Base-by-base conservation (phyloP, 2,888 invertebrate genomes). In the Nipponacmea schrenckii region DNA sequence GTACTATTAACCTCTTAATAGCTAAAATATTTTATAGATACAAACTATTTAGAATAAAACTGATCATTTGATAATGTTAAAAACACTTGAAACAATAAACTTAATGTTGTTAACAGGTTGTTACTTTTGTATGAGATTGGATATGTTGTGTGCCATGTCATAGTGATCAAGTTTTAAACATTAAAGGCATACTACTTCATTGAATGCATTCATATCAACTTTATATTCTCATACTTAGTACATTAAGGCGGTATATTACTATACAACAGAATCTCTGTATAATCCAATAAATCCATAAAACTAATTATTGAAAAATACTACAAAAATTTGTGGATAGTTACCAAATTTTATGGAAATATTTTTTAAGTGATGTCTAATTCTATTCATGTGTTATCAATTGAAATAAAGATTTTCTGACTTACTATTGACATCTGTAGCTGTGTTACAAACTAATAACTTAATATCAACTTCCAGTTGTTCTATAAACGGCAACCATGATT, bases 361-460 rank as follows among this genome's bases (percentile, higher is more conserved):
- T n/a, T 27, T 64, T 64, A 26, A 24, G 27, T 17, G 3, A 20
- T n/a, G 7, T 3, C 56, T 15, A 15, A 27, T 39, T 39, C 66
- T 17, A n/a, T 45, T 7, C 20, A 12, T 17, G 8, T 45, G 39
- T 46, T 10, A 44, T 15, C 10, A 65, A 17, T 0, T 17, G 17
- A 65, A 44, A 39, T 12, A 24, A 44, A 44, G n/a, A 65, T 17
- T 44, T 24, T 17, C 39, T 62, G 56, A 63, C 71, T 68, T 64
- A 84, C 84, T 78, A 71, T 79, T 74, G 31, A 73, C 76, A 62
- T 83, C 79, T 64, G 77, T 75, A 72, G 82, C 80, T 63, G 76
- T 89, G 77, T 92, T 91, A 84, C 92, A 91, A 14, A 92, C 87
- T 67, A 93, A 83, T 68, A 93, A 88, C 84, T 91, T 91, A 72